phyloP scores from a whole-genome alignment of 1,140 invertebrate genomes.

The Ceratina australensis region DNA sequence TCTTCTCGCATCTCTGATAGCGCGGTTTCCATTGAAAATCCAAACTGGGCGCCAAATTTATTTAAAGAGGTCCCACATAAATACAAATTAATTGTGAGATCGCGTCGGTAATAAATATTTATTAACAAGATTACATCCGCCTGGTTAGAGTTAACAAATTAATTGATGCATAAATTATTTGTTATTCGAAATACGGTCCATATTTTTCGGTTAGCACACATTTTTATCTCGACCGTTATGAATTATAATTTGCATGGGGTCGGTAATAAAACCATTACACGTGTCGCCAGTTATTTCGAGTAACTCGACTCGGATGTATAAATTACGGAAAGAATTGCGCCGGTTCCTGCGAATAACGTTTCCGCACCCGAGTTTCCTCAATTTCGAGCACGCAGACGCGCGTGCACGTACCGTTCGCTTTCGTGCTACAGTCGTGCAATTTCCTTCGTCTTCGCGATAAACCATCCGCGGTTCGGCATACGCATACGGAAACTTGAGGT shows the following conservation, averaged over 20 bases:
- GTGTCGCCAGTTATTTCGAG: not conserved
- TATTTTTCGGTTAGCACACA: not conserved
- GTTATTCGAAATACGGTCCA: too few relatives aligned
- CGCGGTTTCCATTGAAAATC: too few relatives aligned
- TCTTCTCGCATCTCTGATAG: not conserved
- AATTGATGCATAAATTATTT: too few relatives aligned
- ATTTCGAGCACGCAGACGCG: not conserved
- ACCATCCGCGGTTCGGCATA: not conserved
- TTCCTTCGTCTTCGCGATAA: not conserved
- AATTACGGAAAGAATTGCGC: not conserved
- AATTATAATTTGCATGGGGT: not conserved
- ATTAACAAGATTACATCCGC: too few relatives aligned
- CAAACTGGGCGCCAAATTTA: too few relatives aligned
- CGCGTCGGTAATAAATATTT: too few relatives aligned
- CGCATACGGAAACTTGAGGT: not conserved
- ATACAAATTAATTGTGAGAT: too few relatives aligned
- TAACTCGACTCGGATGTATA: slow-evolving; percentile 1
- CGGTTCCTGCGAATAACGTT: not conserved
- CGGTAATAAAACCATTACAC: slow-evolving; percentile 1
- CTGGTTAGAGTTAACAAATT: too few relatives aligned
- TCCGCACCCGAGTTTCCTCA: not conserved
- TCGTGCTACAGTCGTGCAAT: not conserved
- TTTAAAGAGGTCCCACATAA: too few relatives aligned
- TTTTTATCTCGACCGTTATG: not conserved
- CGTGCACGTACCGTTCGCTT: not conserved